Conservation (phyloP, 2,797 vertebrate species). For the Falco peregrinus region DNA sequence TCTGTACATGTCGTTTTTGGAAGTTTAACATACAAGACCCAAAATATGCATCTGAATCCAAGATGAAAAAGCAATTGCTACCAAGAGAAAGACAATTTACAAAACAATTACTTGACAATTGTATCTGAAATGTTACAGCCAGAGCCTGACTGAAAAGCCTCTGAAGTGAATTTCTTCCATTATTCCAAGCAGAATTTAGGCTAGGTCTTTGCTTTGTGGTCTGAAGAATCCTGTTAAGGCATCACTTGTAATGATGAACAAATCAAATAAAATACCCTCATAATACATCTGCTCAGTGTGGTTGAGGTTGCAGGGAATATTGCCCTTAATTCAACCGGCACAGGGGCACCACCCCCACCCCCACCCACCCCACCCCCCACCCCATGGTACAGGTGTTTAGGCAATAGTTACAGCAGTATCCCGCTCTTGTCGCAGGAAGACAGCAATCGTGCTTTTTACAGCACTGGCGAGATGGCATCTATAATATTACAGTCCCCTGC, state of each 20-base stretch:
- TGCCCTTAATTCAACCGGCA: not conserved
- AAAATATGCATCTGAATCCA: conserved; percentile 45
- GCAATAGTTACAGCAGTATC: not conserved
- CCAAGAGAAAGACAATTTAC: not conserved
- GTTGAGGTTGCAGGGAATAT: not conserved
- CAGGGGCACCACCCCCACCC: not conserved
- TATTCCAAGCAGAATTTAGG: not conserved
- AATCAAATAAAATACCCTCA: not conserved
- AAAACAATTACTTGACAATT: not conserved
- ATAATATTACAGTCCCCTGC: not conserved
- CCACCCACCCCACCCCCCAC: no score
- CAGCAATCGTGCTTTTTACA: not conserved
- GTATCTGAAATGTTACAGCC: not conserved
- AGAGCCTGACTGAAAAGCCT: not conserved
- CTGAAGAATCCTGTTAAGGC: not conserved
- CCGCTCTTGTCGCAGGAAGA: not conserved
- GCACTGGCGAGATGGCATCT: not conserved
- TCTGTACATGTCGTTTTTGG: not conserved
- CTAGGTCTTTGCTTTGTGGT: not conserved
- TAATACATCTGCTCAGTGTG: not conserved
- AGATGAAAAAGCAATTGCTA: conserved; percentile 34
- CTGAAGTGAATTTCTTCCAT: not conserved
- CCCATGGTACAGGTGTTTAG: not conserved
- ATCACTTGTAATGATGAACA: not conserved
- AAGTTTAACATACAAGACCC: conserved; percentile 19